These are phyloP conservation scores for Catocala nupta DNA, from an alignment of 2,888 invertebrate genomes.

Conservation along the genomic window DNA sequence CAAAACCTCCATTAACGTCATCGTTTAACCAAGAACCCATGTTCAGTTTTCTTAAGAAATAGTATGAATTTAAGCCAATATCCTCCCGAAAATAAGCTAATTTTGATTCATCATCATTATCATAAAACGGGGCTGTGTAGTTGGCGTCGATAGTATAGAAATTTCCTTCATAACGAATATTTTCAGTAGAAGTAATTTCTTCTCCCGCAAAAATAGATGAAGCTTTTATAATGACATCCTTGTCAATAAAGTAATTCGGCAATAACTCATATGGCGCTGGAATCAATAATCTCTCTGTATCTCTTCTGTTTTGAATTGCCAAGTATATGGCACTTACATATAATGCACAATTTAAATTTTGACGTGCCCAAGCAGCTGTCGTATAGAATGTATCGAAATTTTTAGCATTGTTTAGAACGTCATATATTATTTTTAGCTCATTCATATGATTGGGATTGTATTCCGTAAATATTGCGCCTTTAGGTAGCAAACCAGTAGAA, in stretches of 20 bases:
- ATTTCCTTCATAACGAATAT: slow-evolving; percentile 73
- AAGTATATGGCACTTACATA: slow-evolving; percentile 88
- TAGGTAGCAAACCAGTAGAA: slow-evolving; percentile 66
- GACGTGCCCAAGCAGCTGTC: slow-evolving; percentile 87
- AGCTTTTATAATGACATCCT: slow-evolving; percentile 86
- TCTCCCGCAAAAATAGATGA: slow-evolving; percentile 66
- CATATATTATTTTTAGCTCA: slow-evolving; percentile 73
- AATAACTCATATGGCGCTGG: slow-evolving; percentile 90
- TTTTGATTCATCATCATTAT: slow-evolving; percentile 85
- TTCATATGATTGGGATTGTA: slow-evolving; percentile 66
- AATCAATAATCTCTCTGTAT: slow-evolving; percentile 86
- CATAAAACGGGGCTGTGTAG: slow-evolving; percentile 74
- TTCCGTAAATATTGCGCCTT: slow-evolving; percentile 78
- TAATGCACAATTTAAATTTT: slow-evolving; percentile 88
- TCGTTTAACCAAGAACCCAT: slow-evolving; percentile 86
- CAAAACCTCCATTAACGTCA: slow-evolving; percentile 82
- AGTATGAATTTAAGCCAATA: slow-evolving; percentile 89
- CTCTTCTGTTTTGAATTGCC: slow-evolving; percentile 86
- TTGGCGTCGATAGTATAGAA: slow-evolving; percentile 74
- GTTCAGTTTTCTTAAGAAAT: slow-evolving; percentile 87
- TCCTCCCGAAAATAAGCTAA: slow-evolving; percentile 92
- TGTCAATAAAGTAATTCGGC: slow-evolving; percentile 89
- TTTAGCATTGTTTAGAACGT: slow-evolving; percentile 86
- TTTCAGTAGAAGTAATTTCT: slow-evolving; percentile 61
- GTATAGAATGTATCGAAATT: slow-evolving; percentile 87